Conservation (phyloP, 2,888 invertebrate genomes). For the Zygogramma bicolorata region DNA sequence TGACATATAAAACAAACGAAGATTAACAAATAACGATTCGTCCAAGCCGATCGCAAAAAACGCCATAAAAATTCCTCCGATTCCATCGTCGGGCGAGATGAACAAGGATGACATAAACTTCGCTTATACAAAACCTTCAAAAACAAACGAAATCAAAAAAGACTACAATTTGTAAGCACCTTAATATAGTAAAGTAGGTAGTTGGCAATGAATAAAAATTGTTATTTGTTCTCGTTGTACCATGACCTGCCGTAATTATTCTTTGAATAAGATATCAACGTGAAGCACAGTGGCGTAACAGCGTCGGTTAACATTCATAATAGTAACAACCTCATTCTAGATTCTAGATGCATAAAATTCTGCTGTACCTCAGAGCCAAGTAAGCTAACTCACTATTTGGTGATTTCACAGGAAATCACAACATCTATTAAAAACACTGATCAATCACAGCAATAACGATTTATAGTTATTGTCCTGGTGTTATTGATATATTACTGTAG, state of each 20-base stretch:
- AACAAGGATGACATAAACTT: background rate
- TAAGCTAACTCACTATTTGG: no score
- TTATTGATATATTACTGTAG: no score
- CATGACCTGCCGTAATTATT: constrained; percentile 49
- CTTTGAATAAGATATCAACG: constrained; percentile 38
- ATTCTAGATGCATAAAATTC: no score
- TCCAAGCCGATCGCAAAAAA: background rate
- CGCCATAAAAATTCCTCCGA: background rate
- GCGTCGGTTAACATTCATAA: background rate
- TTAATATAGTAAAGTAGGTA: constrained; percentile 37
- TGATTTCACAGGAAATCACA: no score
- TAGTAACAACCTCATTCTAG: no score
- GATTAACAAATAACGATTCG: background rate
- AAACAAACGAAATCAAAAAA: constrained; percentile 38
- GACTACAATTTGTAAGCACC: constrained; percentile 21
- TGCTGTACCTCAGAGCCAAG: no score
- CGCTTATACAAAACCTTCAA: constrained; percentile 16
- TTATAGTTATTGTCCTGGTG: no score
- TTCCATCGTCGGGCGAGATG: background rate
- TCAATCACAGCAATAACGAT: no score
- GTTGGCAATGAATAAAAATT: constrained; percentile 45
- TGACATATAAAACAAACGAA: background rate
- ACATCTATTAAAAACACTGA: no score
- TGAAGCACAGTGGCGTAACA: constrained; percentile 25
- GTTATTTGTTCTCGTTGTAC: constrained; percentile 44